phyloP scores from a whole-genome alignment of 2,888 invertebrate genomes.

The Eupithecia inturbata region DNA sequence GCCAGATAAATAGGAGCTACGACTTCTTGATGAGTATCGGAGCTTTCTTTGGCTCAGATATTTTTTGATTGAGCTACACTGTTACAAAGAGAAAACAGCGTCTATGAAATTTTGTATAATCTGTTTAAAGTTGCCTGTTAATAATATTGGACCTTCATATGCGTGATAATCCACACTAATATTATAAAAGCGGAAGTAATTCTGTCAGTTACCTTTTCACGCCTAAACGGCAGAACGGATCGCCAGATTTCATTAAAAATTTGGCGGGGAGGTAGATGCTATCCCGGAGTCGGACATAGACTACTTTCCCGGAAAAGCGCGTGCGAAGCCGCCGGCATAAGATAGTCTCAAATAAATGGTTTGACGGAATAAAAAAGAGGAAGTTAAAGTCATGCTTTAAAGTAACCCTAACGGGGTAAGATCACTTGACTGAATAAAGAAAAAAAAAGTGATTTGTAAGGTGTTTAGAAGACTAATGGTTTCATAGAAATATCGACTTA shows the following conservation, averaged over 20 bases:
- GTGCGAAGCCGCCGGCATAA: too few species aligned
- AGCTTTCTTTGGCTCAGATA: not conserved
- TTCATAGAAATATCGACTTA: constrained; percentile 27
- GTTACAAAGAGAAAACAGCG: not conserved
- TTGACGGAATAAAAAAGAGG: not conserved
- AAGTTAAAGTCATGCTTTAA: not conserved
- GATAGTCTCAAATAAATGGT: too few species aligned
- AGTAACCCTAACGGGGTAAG: not conserved
- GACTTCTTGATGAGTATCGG: not conserved
- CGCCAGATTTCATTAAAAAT: too few species aligned
- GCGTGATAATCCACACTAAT: too few species aligned
- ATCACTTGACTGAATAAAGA: not conserved
- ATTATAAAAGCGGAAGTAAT: too few species aligned
- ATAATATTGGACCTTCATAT: not conserved
- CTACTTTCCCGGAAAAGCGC: too few species aligned
- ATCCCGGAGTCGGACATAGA: too few species aligned
- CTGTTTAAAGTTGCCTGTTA: not conserved
- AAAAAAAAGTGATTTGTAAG: not conserved
- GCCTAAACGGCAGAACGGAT: too few species aligned
- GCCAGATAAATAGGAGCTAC: too few species aligned
- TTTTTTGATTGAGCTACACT: not conserved
- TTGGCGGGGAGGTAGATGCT: too few species aligned
- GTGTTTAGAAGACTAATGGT: constrained; percentile 21
- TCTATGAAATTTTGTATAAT: not conserved
- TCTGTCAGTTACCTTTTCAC: too few species aligned